Base-by-base conservation (phyloP, 2,113 vertebrate species). In the Oncorhynchus tshawytscha region DNA sequence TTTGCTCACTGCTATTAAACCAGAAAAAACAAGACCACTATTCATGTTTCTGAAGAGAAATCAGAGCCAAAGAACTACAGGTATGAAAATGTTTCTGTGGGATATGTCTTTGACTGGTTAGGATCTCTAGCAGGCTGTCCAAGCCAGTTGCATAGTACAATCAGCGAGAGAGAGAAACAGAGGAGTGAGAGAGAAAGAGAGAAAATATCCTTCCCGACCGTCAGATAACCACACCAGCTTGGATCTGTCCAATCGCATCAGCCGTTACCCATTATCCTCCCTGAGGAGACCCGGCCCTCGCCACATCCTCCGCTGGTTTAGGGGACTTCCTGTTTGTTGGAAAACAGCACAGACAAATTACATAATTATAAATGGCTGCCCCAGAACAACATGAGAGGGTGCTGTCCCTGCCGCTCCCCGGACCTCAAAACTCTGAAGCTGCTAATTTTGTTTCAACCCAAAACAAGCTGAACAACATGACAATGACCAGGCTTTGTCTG, bases 301-400 rank as follows among this genome's bases (percentile, higher is more conserved):
- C 89, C 85, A 84, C 78, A 80, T 84, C 79, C 74, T 88, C 68
- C 22, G 12, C 87, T 82, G 76, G 76, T 80, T 90, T 78, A 72
- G 83, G 81, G 77, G 80, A 92, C 91, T 92, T 93, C 90, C 91
- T 92, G 89, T 90, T 87, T 91, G 86, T 84, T 72, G 81, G 77
- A 78, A 87, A 89, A 86, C 78, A 88, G 86, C 72, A 82, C 79
- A 64, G 81, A 85, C 84, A 85, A 85, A 83, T 81, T 70, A 86
- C 81, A 90, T 91, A n/a, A n/a, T n/a, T n/a, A n/a, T n/a, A n/a
- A n/a, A n/a, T n/a, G n/a, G n/a, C n/a, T n/a, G n/a, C n/a, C n/a
- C n/a, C n/a, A n/a, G n/a, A n/a, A n/a, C n/a, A n/a, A n/a, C n/a
- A n/a, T n/a, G n/a, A n/a, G n/a, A n/a, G n/a, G n/a, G n/a, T n/a